Base-by-base conservation (phyloP, 2,888 invertebrate genomes). In the Axea sp. region DNA sequence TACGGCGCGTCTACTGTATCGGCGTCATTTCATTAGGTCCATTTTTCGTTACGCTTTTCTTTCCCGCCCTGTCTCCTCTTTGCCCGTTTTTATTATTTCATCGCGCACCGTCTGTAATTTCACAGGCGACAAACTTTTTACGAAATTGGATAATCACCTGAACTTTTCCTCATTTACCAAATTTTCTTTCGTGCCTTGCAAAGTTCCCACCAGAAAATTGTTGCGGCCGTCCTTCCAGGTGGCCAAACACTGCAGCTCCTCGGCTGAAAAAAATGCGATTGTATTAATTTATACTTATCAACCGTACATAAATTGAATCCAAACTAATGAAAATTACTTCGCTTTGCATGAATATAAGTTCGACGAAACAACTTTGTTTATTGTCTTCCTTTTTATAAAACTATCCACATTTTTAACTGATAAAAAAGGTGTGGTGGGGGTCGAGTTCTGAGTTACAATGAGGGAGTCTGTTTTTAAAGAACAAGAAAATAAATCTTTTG, bases 171-270 rank as follows among this genome's bases (percentile, higher is more conserved):
- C 95, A 78, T 93, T 89, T 49, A 76, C 75, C 8, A 67, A 28
- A 43, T 43, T 57, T n/a, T 69, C 65, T 22, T 72, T 60, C 37
- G 62, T 43, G 83, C 93, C 93, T n/a, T 92, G 91, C 77, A 95
- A 90, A 78, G 92, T 91, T 0, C 95, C 95, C 45, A 95, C 92
- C 39, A 95, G 89, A 86, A 94, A 95, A 55, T 93, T 90, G 43
- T 93, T 93, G 26, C 94, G 93, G 0, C 95, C 95, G 78, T 95
- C 95, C 86, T 93, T 94, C 95, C 95, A 96, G 9, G 92, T 91
- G 1, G 95, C 95, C 60, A 95, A 88, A 86, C 95, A 95, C 39
- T 94, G 92, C 55, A 95, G 86, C 88, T 95, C 94, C 83, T 95
- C 95, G 45, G 93, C 95, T 94, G 83, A 9, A 84, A 84, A 73